phyloP scores from a whole-genome alignment of 2,888 invertebrate genomes.

The Pachydiplax longipennis region DNA sequence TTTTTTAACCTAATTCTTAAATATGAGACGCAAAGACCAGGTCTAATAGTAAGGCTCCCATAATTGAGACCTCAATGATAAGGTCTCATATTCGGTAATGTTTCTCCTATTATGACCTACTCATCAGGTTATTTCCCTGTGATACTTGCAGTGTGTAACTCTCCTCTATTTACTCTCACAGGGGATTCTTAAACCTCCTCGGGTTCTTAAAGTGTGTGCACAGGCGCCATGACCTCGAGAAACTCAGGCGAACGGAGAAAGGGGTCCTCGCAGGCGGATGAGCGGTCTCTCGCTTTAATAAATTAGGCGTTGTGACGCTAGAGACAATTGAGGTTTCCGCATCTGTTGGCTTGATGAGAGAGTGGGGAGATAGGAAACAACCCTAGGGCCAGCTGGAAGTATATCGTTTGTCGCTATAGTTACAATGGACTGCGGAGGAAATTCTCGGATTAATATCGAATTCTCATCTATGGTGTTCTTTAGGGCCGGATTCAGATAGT shows the following conservation, averaged over 20 bases:
- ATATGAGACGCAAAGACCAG: too few relatives aligned
- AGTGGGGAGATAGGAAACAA: background rate
- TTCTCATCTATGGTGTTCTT: too few relatives aligned
- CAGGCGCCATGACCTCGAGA: conserved; percentile 8
- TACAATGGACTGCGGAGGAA: background rate
- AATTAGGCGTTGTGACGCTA: background rate
- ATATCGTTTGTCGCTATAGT: background rate
- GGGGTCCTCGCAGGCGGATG: background rate
- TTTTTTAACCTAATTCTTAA: too few relatives aligned
- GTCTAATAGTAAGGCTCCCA: too few relatives aligned
- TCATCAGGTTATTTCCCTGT: too few relatives aligned
- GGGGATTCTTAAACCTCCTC: background rate
- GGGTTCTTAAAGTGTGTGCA: background rate
- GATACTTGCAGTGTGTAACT: too few relatives aligned
- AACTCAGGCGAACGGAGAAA: background rate
- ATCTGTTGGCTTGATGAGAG: background rate
- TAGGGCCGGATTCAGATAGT: too few relatives aligned
- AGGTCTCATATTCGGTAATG: background rate
- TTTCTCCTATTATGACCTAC: background rate
- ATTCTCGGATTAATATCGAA: too few relatives aligned
- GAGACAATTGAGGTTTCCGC: background rate
- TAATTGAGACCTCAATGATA: too few relatives aligned
- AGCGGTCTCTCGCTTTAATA: background rate
- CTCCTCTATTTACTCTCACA: background rate
- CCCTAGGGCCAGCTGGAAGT: background rate